phyloP scores from a whole-genome alignment of 1,140 invertebrate genomes.

The Tetraneura akinire region DNA sequence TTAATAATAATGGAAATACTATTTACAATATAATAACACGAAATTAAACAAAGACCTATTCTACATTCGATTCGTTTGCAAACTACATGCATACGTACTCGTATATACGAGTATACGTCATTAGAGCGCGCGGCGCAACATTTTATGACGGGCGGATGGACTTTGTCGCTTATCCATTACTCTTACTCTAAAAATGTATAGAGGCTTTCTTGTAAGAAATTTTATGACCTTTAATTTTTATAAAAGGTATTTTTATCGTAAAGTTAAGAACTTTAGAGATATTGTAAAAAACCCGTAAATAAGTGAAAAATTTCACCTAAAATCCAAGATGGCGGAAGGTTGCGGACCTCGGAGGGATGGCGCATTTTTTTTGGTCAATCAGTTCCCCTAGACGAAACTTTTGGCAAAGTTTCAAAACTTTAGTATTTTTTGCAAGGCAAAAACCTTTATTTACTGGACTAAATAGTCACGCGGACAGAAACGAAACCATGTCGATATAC shows the following conservation, averaged over 20 bases:
- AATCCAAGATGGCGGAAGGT: conserved; percentile 12
- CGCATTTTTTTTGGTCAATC: conserved; percentile 22
- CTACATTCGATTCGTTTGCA: background rate
- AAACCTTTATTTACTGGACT: background rate
- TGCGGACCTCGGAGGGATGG: conserved; percentile 8
- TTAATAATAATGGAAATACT: conserved; percentile 8
- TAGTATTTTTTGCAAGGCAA: conserved; percentile 7
- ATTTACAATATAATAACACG: background rate
- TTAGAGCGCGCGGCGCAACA: conserved; percentile 9
- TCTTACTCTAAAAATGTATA: background rate
- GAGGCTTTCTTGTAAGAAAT: background rate
- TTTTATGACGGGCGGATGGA: conserved; percentile 10
- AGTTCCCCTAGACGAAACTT: background rate
- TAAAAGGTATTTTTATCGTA: background rate
- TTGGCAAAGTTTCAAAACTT: conserved; percentile 9
- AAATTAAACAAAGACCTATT: background rate
- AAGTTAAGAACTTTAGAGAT: conserved; percentile 4
- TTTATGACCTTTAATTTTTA: conserved; percentile 11
- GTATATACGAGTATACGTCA: background rate
- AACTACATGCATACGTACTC: background rate
- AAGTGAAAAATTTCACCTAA: background rate
- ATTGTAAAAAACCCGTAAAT: background rate
- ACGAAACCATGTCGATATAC: too few relatives aligned
- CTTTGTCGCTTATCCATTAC: conserved; percentile 4
- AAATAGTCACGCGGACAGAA: too few relatives aligned